phyloP scores from a whole-genome alignment of 2,888 invertebrate species.

The Trisateles emortualis region DNA sequence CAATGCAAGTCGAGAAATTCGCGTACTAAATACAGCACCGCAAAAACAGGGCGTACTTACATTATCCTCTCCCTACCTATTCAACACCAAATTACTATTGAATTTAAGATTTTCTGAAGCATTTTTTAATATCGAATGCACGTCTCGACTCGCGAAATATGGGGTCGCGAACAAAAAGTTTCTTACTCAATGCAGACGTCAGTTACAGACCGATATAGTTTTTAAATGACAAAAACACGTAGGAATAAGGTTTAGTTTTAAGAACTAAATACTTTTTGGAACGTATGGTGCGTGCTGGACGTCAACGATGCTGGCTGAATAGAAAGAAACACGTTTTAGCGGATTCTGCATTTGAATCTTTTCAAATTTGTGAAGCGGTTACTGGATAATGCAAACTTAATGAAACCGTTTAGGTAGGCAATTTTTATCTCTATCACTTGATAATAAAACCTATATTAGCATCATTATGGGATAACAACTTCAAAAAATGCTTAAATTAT shows the following conservation, averaged over 20 bases:
- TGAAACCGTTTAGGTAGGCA: slow-evolving; percentile 2
- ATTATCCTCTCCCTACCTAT: slow-evolving; percentile 78
- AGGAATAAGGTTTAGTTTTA: slow-evolving; percentile 76
- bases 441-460: slow-evolving; percentile 14
- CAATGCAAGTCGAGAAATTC: slow-evolving; percentile 77
- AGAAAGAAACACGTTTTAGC: slow-evolving; percentile 74
- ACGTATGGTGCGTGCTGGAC: slow-evolving; percentile 59
- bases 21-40: slow-evolving; percentile 84
- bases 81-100: slow-evolving; percentile 83
- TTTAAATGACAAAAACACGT: slow-evolving; percentile 56
- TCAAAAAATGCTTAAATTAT: slow-evolving; percentile 14
- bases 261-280: slow-evolving; percentile 52
- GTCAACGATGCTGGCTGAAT: slow-evolving; percentile 71
- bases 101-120: slow-evolving; percentile 82
- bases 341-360: slow-evolving; percentile 65
- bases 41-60: slow-evolving; percentile 81
- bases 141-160: slow-evolving; percentile 67
- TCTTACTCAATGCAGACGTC: slow-evolving; percentile 51
- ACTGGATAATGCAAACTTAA: slow-evolving; percentile 27
- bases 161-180: slow-evolving; percentile 61
- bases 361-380: slow-evolving; percentile 50
- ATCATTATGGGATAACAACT: slow-evolving; percentile 9
- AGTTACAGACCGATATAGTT: slow-evolving; percentile 46
- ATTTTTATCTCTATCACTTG: slow-evolving; percentile 26
- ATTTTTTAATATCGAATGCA: slow-evolving; percentile 78